Evolutionary conservation across 2,888 invertebrate genomes (phyloP), one percentile per base, ranked within the genome.

Genomic region (Lycaena phlaeas): DNA sequence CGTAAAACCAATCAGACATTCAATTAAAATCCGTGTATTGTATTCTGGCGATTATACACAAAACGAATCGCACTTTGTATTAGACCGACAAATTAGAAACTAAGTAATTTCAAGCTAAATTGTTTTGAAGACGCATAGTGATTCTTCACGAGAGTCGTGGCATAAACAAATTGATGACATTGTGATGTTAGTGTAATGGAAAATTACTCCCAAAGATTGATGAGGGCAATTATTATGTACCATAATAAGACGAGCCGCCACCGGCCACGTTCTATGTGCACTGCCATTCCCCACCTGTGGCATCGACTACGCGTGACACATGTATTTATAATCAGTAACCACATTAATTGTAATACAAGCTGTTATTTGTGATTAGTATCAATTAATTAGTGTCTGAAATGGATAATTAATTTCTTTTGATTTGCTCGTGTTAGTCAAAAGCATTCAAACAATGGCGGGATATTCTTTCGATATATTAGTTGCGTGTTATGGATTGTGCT

Each of bases 91-190:
- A n/a, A n/a, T n/a, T n/a, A n/a, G n/a, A n/a, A n/a, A n/a, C n/a
- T n/a, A n/a, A n/a, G n/a, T n/a, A n/a, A n/a, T n/a, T n/a, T n/a
- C n/a, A n/a, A n/a, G n/a, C n/a, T n/a, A n/a, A n/a, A n/a, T n/a
- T n/a, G n/a, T n/a, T n/a, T n/a, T n/a, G n/a, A n/a, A n/a, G n/a
- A n/a, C n/a, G n/a, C n/a, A n/a, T n/a, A n/a, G n/a, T n/a, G n/a
- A n/a, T n/a, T n/a, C n/a, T n/a, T n/a, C n/a, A n/a, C n/a, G n/a
- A n/a, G n/a, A n/a, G n/a, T 34, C 34, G 18, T 18, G 34, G 11
- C 34, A 34, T 34, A 34, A 18, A 18, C 18, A 18, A 34, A 34
- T 34, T 34, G 11, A 34, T 34, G 34, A 11, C 34, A 34, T 34
- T 34, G 34, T 34, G 34, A 34, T 34, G 34, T 18, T 22, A 18